These are phyloP conservation scores for Gouania willdenowi DNA, from an alignment of 2,797 vertebrate genomes.

Conservation along the genomic window DNA sequence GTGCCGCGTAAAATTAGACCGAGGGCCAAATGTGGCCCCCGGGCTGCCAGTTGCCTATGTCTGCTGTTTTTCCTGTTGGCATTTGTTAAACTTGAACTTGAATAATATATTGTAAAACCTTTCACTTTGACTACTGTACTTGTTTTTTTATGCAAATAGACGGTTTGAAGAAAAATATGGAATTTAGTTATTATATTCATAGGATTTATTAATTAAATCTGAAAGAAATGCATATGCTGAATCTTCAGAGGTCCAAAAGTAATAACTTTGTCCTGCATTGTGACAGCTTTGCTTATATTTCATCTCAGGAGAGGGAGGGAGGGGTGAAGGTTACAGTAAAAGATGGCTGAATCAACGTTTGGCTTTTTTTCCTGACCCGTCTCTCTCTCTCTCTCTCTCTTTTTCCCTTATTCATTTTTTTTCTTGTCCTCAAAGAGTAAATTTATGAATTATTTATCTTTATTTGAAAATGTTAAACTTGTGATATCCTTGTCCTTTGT, in stretches of 20 bases:
- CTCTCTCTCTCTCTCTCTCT: too few species aligned
- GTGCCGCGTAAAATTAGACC: too few species aligned
- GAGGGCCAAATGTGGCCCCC: too few species aligned
- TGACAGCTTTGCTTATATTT: conserved; percentile 61
- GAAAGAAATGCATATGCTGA: conserved; percentile 13
- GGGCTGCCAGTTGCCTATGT: too few species aligned
- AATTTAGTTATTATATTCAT: too few species aligned
- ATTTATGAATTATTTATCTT: conserved; percentile 75
- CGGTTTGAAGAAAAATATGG: neutral
- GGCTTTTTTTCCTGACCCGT: conserved; percentile 54
- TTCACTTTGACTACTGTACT: too few species aligned
- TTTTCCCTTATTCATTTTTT: conserved; percentile 54
- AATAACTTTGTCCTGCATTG: conserved; percentile 43
- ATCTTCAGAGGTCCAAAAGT: conserved; percentile 26
- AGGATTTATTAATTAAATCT: too few species aligned
- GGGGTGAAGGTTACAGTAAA: conserved; percentile 50
- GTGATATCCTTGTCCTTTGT: conserved; percentile 67
- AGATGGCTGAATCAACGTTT: conserved; percentile 72
- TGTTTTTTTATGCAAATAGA: too few species aligned
- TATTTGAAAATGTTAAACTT: conserved; percentile 73
- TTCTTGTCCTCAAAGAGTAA: conserved; percentile 57
- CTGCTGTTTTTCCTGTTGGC: too few species aligned
- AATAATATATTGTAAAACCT: too few species aligned
- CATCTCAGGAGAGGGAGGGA: conserved; percentile 28
- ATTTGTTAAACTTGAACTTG: too few species aligned